These are phyloP conservation scores for Doryteuthis pealeii DNA, from an alignment of 1,140 invertebrate genomes.

Conservation along the genomic window DNA sequence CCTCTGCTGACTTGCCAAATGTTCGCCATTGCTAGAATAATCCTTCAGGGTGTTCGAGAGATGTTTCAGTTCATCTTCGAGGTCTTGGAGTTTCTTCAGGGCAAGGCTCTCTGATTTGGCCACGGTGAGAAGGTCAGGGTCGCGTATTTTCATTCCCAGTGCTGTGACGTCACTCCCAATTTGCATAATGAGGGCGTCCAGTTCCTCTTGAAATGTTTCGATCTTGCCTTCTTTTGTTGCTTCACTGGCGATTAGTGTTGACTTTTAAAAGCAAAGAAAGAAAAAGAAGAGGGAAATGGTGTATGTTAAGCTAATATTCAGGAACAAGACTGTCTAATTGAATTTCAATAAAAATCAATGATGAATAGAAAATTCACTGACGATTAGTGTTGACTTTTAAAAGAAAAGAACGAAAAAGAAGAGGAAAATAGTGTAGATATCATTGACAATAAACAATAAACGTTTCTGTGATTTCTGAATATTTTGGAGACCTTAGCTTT, in stretches of 20 bases:
- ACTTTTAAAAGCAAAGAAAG: constrained; percentile 41
- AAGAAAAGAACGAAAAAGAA: constrained; percentile 15
- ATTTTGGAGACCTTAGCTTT: too few species aligned
- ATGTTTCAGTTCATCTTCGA: constrained; percentile 51
- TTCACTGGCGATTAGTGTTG: constrained; percentile 56
- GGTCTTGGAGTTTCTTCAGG: constrained; percentile 48
- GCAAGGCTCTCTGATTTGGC: constrained; percentile 53
- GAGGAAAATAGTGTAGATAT: not conserved
- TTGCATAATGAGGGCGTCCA: constrained; percentile 51
- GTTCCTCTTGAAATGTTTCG: constrained; percentile 55
- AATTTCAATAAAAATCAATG: too few species aligned
- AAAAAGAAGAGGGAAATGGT: not conserved
- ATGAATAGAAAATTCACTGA: constrained; percentile 46
- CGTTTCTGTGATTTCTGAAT: too few species aligned
- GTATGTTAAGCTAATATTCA: too few species aligned
- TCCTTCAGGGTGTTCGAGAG: constrained; percentile 50
- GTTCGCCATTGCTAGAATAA: constrained; percentile 58
- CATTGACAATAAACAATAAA: too few species aligned
- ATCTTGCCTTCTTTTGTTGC: constrained; percentile 62
- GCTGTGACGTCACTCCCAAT: constrained; percentile 51
- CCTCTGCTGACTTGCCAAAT: constrained; percentile 53
- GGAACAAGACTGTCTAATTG: too few species aligned
- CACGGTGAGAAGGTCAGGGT: constrained; percentile 51
- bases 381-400: constrained; percentile 56
- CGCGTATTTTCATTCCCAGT: constrained; percentile 49